Base-by-base conservation (phyloP, 2,888 invertebrate genomes). In the Drosophila atroscutellata region DNA sequence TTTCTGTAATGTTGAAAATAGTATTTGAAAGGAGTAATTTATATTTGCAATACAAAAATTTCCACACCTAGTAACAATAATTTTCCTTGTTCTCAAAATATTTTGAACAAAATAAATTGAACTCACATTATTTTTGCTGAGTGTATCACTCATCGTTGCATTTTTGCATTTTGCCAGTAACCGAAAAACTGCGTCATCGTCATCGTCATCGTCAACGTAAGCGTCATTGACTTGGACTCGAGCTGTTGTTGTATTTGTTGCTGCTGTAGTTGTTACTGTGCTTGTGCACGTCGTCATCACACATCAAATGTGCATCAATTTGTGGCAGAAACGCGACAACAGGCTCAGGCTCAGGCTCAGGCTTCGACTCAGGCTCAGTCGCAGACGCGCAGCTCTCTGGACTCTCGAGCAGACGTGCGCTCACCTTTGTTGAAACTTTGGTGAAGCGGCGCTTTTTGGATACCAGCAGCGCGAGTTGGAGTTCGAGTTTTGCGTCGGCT, bases 231-330 rank as follows among this genome's bases (percentile, higher is more conserved):
- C 45, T 54, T 60, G 45, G 49, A 50, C 28, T 52, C 51, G n/a
- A 24, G 28, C 49, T 37, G 32, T 61, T 5, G 50, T n/a, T 50
- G 50, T 28, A n/a, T 28, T 28, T 50, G 28, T n/a, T 28, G 28
- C 18, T 50, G 49, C 26, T 37, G 26, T 36, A 24, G 54, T 36
- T 37, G 52, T 26, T n/a, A 28, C 20, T 55, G n/a, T 39, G 57
- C 42, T 24, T 63, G 39, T 72, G 73, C 61, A 72, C 71, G 70
- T 78, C 80, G 81, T 75, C 80, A 81, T 71, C 80, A 80, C 82
- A 84, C 87, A 85, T 84, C 84, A 84, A 87, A 84, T 85, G 85
- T 61, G 74, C 84, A 87, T 85, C 84, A 84, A 85, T 84, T 86
- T 84, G 73, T 77, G 79, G 80, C 42, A 65, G 75, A 75, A 79